Evolutionary conservation across 2,113 vertebrate genomes (phyloP).

Genomic region (Bothrops jararaca): DNA sequence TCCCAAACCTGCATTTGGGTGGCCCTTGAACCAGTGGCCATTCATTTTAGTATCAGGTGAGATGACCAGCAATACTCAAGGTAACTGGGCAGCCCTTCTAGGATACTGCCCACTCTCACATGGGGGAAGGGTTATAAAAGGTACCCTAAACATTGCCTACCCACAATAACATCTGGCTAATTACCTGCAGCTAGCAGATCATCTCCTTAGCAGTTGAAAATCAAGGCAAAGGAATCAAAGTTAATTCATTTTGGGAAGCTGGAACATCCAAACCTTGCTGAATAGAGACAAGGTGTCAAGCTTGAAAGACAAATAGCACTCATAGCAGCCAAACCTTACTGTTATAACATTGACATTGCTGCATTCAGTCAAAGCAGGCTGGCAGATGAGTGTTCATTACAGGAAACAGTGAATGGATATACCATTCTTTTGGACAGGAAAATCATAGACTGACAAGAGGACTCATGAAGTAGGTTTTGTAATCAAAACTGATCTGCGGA

Average conservation of each 20-base stretch:
- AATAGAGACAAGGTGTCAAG: not conserved
- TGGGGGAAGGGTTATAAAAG: not conserved
- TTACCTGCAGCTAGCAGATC: not conserved
- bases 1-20: not conserved
- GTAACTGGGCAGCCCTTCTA: not conserved
- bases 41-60: not conserved
- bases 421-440: not conserved
- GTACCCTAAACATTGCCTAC: not conserved
- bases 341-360: not conserved
- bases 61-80: not conserved
- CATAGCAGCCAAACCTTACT: not conserved
- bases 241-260: not conserved
- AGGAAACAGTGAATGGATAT: not conserved
- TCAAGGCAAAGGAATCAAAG: not conserved
- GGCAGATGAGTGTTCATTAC: not conserved
- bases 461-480: not conserved
- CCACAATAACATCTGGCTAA: not conserved
- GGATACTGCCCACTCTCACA: not conserved
- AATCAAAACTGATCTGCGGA: not conserved
- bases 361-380: not conserved
- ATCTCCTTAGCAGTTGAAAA: not conserved
- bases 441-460: not conserved
- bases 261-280: not conserved
- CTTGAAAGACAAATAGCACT: not conserved
- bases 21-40: not conserved